Evolutionary conservation across 92 coral and sea anemone species (phyloP), one percentile per base, ranked within the genome.

Genomic region (Montipora capitata): DNA sequence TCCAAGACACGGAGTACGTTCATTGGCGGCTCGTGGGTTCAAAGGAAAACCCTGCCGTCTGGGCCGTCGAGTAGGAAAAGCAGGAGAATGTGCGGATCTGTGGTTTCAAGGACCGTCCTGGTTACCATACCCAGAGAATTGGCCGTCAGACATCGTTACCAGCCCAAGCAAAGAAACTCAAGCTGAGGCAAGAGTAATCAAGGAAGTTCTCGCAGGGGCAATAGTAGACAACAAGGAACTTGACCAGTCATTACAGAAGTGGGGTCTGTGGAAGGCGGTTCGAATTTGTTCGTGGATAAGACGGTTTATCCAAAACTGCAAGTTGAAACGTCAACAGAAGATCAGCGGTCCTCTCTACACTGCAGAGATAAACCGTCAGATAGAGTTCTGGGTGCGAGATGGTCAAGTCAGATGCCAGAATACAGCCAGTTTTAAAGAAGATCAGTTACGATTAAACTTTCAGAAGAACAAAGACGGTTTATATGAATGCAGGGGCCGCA

Each of bases 11-110:
- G 51, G 84, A 76, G 54, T 78, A 76, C 40, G 84, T 84, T 67
- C 69, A 84, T 41, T 84, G 87, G 94, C 56, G 84, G 17, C 77
- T 85, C 45, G 84, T 80, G 59, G 62, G 82, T 7, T 66, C 90
- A 9, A 64, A 85, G 78, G 66, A 85, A 72, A 79, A 68, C 82
- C 63, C 2, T 51, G 51, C 6, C 68, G 57, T 20, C 51, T 76
- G 5, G 68, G 81, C 6, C 56, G 68, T 44, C 40, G 91, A 70
- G 58, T 79, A 3, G 57, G 87, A 16, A 9, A 44, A 18, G 40
- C 63, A n/a, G 72, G 12, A 3, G 44, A 73, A 56, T 42, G 51
- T 13, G 15, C 49, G 16, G 77, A 73, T 78, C 73, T 65, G 38
- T 85, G 90, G 87, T 63, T 62, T 62, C 62, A 54, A 1, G 82